Evolutionary conservation across 2,113 vertebrate genomes (phyloP).

Genomic region (Colius striatus): DNA sequence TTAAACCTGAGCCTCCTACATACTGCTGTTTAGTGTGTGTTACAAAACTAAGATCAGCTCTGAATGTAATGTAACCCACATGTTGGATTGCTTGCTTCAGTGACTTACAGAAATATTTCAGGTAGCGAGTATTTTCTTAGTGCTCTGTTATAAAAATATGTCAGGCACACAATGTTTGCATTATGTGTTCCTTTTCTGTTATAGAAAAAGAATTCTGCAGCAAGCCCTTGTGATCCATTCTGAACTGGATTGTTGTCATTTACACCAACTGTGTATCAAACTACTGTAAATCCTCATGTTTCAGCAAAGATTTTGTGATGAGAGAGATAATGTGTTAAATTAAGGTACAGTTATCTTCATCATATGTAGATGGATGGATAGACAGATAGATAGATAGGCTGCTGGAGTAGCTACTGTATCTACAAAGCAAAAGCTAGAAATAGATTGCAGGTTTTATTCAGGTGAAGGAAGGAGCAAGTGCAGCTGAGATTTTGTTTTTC

Average conservation of each 20-base stretch:
- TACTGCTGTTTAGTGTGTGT: conserved; percentile 52
- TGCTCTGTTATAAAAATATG: conserved; percentile 32
- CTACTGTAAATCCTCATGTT: background rate
- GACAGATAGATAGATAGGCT: background rate
- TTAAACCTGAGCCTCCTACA: conserved; percentile 38
- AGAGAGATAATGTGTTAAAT: background rate
- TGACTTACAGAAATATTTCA: conserved; percentile 68
- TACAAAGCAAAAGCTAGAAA: background rate
- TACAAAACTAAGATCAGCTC: conserved; percentile 62
- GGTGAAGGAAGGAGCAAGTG: background rate
- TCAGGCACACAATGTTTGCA: conserved; percentile 20
- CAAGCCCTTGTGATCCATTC: background rate
- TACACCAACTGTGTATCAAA: background rate
- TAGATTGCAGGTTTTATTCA: background rate
- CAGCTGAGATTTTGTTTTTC: background rate
- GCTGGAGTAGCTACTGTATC: rapidly evolving
- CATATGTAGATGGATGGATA: background rate
- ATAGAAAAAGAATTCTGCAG: background rate
- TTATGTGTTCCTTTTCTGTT: conserved; percentile 16
- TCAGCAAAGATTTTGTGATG: background rate
- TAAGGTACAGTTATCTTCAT: background rate
- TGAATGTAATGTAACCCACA: conserved; percentile 66
- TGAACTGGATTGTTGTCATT: background rate
- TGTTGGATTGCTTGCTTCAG: conserved; percentile 53
- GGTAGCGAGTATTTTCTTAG: conserved; percentile 71